Base-by-base conservation (phyloP, 2,113 vertebrate species). In the Sapayoa aenigma region DNA sequence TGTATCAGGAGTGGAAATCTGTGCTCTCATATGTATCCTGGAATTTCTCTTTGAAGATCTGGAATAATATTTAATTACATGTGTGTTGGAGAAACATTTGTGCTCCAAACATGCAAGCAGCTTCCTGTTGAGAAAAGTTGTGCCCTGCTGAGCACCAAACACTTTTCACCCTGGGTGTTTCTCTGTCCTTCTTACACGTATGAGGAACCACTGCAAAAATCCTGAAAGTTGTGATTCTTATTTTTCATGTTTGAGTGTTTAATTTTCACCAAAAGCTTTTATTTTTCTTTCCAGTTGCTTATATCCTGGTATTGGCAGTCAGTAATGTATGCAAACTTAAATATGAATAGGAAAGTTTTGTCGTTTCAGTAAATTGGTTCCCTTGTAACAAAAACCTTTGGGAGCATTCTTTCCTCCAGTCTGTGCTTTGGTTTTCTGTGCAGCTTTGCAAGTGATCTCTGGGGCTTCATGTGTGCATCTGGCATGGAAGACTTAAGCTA, bases 381-480 rank as follows among this genome's bases (percentile, higher is more conserved):
- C 21, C n/a, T 69, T 73, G 37, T 76, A 73, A 80, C 59, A 73
- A 13, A 87, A 84, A 47, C 46, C 41, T 53, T 27, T 37, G 55
- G 81, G 52, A 76, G 3, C 27, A 35, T 76, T 79, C 53, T 72
- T 79, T 55, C 17, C 18, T 66, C 39, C 10, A 9, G 24, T 78
- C 39, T 83, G 28, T 41, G 17, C 71, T 92, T 81, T 39, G 59
- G 47, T 68, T 93, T 86, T 89, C 25, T 76, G 60, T 72, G 50
- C 62, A 71, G 53, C 37, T 95, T 94, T 82, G 37, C 71, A 79
- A 49, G 49, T 89, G 66, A 58, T 89, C 87, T 85, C 84, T 79
- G 1, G 24, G 87, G 87, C 35, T 94, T 94, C 2, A 0, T 60
- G 37, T 72, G 37, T 66, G 74, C 91, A 95, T 71, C 71, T 94